These are phyloP conservation scores for Arion vulgaris DNA, from an alignment of 1,140 invertebrate species.

Conservation along the genomic window DNA sequence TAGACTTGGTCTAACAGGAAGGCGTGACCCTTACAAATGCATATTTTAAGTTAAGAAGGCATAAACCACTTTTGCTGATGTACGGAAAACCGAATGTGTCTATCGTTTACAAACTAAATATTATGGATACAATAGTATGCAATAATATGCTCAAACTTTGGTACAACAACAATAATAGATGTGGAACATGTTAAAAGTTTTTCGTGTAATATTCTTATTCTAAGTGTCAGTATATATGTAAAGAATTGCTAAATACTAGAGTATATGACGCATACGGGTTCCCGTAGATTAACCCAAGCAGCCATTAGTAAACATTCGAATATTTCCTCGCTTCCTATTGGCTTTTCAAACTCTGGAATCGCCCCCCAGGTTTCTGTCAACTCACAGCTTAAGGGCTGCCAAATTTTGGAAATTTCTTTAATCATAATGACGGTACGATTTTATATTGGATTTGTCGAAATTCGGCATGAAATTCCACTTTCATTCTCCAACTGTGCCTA, in stretches of 20 bases:
- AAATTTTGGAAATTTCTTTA: conserved; percentile 25
- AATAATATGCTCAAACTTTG: too few species aligned
- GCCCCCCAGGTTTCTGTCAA: background rate
- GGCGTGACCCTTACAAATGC: too few species aligned
- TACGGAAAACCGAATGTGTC: too few species aligned
- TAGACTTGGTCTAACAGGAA: too few species aligned
- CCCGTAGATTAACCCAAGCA: background rate
- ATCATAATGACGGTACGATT: conserved; percentile 8
- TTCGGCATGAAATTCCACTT: conserved; percentile 33
- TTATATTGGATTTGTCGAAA: conserved; percentile 32
- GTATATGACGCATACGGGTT: background rate
- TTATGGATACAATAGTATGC: too few species aligned
- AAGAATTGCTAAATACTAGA: background rate
- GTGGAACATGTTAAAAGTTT: too few species aligned
- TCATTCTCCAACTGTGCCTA: background rate
- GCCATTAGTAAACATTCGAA: background rate
- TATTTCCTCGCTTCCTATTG: conserved; percentile 26
- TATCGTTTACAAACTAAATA: too few species aligned
- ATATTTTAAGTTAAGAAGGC: too few species aligned
- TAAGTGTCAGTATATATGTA: too few species aligned
- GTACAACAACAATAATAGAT: too few species aligned
- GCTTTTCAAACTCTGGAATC: background rate
- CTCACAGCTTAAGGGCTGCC: background rate
- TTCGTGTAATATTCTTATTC: too few species aligned
- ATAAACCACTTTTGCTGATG: too few species aligned